Evolutionary conservation across 2,113 vertebrate genomes (phyloP).

Genomic region (Alethe castanea): DNA sequence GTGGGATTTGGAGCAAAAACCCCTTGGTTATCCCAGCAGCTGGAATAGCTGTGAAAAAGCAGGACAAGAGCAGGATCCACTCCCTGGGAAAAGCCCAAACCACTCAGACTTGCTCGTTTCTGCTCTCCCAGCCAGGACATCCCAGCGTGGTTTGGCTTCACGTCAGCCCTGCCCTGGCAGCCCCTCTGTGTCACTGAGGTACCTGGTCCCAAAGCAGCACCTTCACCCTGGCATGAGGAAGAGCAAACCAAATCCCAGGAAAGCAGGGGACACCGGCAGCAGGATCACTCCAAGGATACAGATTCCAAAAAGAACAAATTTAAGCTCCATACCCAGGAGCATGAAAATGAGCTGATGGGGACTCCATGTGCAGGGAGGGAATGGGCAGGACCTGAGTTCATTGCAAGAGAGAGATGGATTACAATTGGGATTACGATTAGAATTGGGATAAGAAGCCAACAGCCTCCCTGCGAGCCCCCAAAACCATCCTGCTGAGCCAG

Average conservation of each 20-base stretch:
- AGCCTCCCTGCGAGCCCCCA: rapidly evolving
- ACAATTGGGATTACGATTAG: neutral
- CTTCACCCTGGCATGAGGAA: rapidly evolving
- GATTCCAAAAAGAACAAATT: neutral
- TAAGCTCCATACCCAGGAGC: neutral
- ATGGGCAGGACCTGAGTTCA: rapidly evolving
- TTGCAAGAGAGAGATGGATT: neutral
- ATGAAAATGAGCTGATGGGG: neutral
- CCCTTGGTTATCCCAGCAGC: rapidly evolving
- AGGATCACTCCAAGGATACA: neutral
- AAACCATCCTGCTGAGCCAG: neutral
- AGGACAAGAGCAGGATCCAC: neutral
- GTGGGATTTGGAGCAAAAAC: neutral
- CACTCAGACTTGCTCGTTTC: rapidly evolving
- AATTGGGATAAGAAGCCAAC: neutral
- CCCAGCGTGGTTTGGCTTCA: neutral
- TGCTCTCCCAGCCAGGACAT: neutral
- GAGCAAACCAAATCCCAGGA: neutral
- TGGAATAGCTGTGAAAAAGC: rapidly evolving
- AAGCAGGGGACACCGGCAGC: rapidly evolving
- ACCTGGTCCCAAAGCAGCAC: neutral
- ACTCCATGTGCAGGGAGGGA: rapidly evolving
- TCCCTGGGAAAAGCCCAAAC: neutral
- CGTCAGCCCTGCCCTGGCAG: neutral
- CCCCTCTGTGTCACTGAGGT: rapidly evolving